These are phyloP conservation scores for Papilio machaon DNA, from an alignment of 1,140 invertebrate species.

Conservation along the genomic window DNA sequence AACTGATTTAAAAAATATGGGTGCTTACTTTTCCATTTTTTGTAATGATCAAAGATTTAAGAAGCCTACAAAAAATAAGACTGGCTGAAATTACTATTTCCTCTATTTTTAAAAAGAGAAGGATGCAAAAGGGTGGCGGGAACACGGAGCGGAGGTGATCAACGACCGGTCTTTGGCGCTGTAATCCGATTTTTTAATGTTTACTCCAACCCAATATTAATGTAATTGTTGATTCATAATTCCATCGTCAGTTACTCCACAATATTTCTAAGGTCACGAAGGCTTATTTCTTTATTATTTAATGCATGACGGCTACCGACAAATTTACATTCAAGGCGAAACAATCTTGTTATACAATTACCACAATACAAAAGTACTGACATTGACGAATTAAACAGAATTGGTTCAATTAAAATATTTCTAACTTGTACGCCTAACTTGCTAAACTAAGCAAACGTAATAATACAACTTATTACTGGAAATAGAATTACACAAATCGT, in stretches of 20 bases:
- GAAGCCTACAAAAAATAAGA: too few species aligned
- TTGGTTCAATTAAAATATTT: slow-evolving; percentile 30
- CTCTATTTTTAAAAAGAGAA: too few species aligned
- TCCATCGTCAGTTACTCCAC: background rate
- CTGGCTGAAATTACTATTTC: too few species aligned
- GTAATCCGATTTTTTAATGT: too few species aligned
- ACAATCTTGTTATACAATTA: slow-evolving; percentile 40
- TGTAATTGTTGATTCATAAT: background rate
- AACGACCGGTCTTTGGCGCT: too few species aligned
- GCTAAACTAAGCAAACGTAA: background rate
- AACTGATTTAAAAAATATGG: too few species aligned
- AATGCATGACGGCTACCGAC: slow-evolving; percentile 44
- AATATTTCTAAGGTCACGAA: background rate
- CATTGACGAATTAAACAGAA: slow-evolving; percentile 39
- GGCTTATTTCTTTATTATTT: slow-evolving; percentile 18
- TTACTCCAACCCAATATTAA: background rate
- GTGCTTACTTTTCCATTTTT: too few species aligned
- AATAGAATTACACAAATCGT: too few species aligned
- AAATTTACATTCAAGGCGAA: slow-evolving; percentile 65
- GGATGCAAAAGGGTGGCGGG: too few species aligned
- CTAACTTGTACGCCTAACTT: background rate
- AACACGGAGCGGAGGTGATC: too few species aligned
- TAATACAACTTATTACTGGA: background rate
- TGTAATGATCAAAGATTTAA: too few species aligned
- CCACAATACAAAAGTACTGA: slow-evolving; percentile 3